Evolutionary conservation across 2,113 vertebrate genomes (phyloP).

Genomic region (Hassar affinis): DNA sequence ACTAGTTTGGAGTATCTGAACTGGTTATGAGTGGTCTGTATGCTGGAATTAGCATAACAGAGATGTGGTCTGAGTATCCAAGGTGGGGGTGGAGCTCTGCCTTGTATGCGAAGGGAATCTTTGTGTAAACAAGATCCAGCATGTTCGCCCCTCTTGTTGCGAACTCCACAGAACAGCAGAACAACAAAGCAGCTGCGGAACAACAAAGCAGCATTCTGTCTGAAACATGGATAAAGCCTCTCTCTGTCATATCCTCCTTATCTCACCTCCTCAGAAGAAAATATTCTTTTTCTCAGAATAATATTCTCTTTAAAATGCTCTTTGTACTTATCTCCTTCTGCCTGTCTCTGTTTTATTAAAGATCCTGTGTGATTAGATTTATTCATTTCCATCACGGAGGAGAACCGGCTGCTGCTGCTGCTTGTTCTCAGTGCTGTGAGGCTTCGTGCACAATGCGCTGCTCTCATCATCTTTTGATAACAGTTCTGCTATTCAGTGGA

Average conservation of each 20-base stretch:
- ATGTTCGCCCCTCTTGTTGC: too few species aligned
- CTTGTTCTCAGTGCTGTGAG: background rate
- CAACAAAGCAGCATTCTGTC: slow-evolving; percentile 15
- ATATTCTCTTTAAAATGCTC: background rate
- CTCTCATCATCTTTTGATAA: background rate
- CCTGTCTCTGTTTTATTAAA: slow-evolving; percentile 18
- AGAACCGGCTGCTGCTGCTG: background rate
- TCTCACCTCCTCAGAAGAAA: background rate
- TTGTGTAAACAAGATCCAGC: too few species aligned
- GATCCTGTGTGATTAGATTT: slow-evolving; percentile 6
- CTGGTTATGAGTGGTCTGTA: too few species aligned
- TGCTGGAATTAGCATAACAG: too few species aligned
- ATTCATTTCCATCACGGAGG: background rate
- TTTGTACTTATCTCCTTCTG: background rate
- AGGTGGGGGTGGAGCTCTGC: too few species aligned
- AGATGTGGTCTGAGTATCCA: too few species aligned
- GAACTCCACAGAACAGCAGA: too few species aligned
- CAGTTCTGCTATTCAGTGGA: background rate
- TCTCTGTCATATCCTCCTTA: background rate
- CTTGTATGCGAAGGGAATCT: too few species aligned
- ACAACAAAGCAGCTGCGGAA: background rate
- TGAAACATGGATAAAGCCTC: background rate
- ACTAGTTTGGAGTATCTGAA: too few species aligned
- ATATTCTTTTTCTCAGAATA: background rate
- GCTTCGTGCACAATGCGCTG: background rate